Base-by-base conservation (phyloP, 2,797 vertebrate species). In the Phoxinus dragarum region DNA sequence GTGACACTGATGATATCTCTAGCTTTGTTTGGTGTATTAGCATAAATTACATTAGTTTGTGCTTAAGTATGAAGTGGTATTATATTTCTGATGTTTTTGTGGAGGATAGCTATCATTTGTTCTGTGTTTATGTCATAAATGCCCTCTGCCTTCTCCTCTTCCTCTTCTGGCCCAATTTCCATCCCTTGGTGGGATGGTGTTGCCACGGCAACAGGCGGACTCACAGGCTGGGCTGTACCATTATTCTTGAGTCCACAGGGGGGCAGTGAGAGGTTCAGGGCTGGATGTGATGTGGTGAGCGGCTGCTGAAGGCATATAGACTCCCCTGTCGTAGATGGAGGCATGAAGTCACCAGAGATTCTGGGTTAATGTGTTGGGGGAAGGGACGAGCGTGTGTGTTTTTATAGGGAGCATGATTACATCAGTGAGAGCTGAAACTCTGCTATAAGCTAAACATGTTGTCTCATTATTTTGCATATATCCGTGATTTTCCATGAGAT, bases 181-280 rank as follows among this genome's bases (percentile, higher is more conserved):
- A 36, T 82, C 40, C 83, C 66, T 84, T 91, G 91, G 90, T 93
- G 90, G 94, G 85, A 93, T 91, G 94, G 91, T 93, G 93, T 95
- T 95, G 87, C 94, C 95, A 94, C 91, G 90, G 95, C 91, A 95
- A 96, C 95, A 94, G 94, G 94, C 94, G 95, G 95, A 95, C 91
- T 96, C 94, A 94, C 85, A 31, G 89, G 88, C 92, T 92, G 93
- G 95, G 81, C 86, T 92, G 91, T 94, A 95, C 94, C 95, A 96
- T 90, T 91, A 88, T 90, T 83, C 27, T 52, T 42, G 83, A 84
- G 88, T 83, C 88, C 84, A 92, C 86, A 87, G 94, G 94, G 94
- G 91, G 81, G 89, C 90, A 90, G 89, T 89, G 93, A 89, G 87
- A 89, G 82, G 90, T 88, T 84, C 87, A 90, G 80, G 69, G 82